phyloP scores from a whole-genome alignment of 2,797 vertebrate species.

The Arctocebus calabarensis region DNA sequence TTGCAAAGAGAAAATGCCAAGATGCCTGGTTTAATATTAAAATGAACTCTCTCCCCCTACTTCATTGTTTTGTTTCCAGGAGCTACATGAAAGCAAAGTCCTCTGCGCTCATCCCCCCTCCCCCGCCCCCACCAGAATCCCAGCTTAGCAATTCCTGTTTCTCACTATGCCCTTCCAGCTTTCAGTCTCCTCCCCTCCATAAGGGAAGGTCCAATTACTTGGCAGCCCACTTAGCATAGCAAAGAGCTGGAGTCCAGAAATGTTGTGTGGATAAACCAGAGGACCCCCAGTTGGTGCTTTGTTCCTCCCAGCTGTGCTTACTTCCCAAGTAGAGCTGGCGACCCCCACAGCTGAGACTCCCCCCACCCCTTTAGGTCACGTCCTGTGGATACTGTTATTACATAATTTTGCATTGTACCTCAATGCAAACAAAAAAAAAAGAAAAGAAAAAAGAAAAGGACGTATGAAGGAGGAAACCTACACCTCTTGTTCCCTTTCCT shows the following conservation, averaged over 20 bases:
- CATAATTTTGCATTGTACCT: conserved; percentile 66
- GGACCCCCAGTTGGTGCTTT: conserved; percentile 71
- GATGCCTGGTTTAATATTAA: conserved; percentile 51
- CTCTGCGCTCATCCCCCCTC: neutral
- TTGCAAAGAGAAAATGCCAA: conserved; percentile 38
- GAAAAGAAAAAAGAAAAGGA: neutral
- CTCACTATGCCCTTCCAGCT: conserved; percentile 60
- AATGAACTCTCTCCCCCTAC: neutral
- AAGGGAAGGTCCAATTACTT: conserved; percentile 74
- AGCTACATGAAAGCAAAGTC: conserved; percentile 49
- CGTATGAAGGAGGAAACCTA: conserved; percentile 29
- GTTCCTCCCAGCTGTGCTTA: conserved; percentile 74
- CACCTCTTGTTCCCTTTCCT: conserved; percentile 63
- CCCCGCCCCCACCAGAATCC: neutral
- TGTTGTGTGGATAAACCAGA: conserved; percentile 66
- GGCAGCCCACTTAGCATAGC: conserved; percentile 77
- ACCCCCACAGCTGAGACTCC: neutral
- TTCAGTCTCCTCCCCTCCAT: conserved; percentile 55
- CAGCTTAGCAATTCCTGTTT: conserved; percentile 64
- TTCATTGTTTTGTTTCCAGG: conserved; percentile 39
- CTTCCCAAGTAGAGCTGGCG: conserved; percentile 62
- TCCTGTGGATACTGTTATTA: conserved; percentile 1
- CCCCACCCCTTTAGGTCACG: neutral
- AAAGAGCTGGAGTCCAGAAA: conserved; percentile 77
- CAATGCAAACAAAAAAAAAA: too few species aligned